Conservation (phyloP, 2,797 vertebrate species). For the Galagoides demidoff region DNA sequence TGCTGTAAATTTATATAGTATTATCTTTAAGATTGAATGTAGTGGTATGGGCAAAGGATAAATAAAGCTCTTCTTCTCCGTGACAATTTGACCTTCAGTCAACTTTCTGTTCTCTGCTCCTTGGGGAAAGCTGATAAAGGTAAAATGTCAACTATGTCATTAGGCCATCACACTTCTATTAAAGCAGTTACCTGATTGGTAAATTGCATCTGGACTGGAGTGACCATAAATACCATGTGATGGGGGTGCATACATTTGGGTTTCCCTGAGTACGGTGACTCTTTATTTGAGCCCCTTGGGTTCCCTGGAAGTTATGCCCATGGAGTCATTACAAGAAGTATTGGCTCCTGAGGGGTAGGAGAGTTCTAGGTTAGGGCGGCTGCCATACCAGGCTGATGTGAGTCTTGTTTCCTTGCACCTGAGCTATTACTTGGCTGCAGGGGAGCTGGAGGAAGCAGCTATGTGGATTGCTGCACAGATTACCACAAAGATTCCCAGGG, state of each 20-base stretch:
- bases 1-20: not conserved
- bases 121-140: not conserved
- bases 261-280: not conserved
- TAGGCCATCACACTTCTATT: not conserved
- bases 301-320: not conserved
- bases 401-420: not conserved
- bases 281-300: not conserved
- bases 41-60: not conserved
- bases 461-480: not conserved
- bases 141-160: not conserved
- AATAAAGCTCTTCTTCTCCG: not conserved
- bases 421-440: not conserved
- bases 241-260: not conserved
- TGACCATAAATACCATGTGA: not conserved
- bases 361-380: not conserved
- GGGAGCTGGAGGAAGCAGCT: not conserved
- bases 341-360: not conserved
- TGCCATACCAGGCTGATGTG: not conserved
- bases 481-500: not conserved
- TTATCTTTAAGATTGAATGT: not conserved
- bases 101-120: not conserved
- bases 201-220: not conserved
- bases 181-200: slow-evolving; percentile 8
- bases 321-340: not conserved
- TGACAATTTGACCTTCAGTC: not conserved